phyloP scores from a whole-genome alignment of 2,113 vertebrate species.

The Athene cunicularia region DNA sequence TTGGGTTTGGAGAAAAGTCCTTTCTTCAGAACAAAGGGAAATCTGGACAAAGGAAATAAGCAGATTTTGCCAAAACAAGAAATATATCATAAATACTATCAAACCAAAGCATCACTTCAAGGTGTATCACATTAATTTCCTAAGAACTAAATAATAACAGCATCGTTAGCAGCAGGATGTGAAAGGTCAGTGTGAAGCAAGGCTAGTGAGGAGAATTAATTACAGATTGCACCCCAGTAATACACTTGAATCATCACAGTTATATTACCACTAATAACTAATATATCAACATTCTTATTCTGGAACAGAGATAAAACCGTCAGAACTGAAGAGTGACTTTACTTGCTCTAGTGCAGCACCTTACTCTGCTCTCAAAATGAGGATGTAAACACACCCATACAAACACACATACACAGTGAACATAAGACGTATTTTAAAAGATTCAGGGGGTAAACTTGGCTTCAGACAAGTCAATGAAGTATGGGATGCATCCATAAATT shows the following conservation, averaged over 20 bases:
- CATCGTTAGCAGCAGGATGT: rapidly evolving
- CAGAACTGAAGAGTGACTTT: neutral
- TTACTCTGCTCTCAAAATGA: neutral
- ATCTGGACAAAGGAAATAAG: neutral
- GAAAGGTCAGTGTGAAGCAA: neutral
- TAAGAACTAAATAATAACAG: neutral
- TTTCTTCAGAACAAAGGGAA: neutral
- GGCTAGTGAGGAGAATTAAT: neutral
- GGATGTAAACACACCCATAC: neutral
- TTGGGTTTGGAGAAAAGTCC: neutral
- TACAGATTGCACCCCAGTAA: neutral
- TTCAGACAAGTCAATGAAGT: neutral
- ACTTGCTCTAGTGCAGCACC: neutral
- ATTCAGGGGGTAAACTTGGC: neutral
- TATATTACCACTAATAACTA: neutral
- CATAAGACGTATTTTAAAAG: neutral
- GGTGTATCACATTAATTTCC: neutral
- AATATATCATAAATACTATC: neutral
- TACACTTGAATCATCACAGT: neutral
- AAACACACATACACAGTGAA: neutral
- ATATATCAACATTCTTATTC: neutral
- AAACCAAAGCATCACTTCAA: neutral
- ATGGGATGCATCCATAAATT: neutral
- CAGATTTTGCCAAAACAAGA: neutral
- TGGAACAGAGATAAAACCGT: neutral